These are phyloP conservation scores for Drosophila biarmipes DNA, from an alignment of 1,140 invertebrate species.

Conservation along the genomic window DNA sequence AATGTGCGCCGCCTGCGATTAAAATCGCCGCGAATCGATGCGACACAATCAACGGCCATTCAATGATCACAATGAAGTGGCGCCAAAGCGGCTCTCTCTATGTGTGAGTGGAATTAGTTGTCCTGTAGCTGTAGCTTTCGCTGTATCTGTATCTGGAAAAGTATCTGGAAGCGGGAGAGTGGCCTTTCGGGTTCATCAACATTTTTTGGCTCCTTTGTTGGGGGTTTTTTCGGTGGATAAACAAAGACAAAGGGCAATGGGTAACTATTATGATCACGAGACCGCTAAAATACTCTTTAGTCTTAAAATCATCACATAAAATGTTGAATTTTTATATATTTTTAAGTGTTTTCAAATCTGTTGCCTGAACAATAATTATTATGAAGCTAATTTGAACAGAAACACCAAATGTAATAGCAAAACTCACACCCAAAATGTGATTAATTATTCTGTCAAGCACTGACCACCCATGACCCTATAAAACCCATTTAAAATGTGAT, in stretches of 20 bases:
- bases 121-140: conserved; percentile 3
- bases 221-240: conserved; percentile 13
- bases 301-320: not conserved
- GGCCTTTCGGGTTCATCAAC: conserved; percentile 64
- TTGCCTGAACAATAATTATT: not conserved
- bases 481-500: not conserved
- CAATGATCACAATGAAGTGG: conserved; percentile 73
- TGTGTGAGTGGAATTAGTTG: conserved; percentile 21
- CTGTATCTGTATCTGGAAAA: conserved; percentile 14
- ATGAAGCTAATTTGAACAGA: not conserved
- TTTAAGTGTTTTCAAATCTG: not conserved
- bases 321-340: not conserved
- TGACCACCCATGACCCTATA: not conserved
- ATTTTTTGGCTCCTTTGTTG: conserved; percentile 72
- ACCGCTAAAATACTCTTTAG: not conserved
- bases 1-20: conserved; percentile 69
- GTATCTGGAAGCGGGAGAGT: conserved; percentile 11
- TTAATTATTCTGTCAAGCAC: conserved; percentile 10
- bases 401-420: not conserved
- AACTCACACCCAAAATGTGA: conserved; percentile 2
- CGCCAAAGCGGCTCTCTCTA: conserved; percentile 34
- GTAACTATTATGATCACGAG: too few relatives aligned
- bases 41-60: conserved; percentile 72
- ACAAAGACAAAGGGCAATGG: conserved; percentile 26
- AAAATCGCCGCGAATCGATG: conserved; percentile 79